These are phyloP conservation scores for Ooceraea biroi DNA, from an alignment of 1,140 invertebrate species.

Conservation along the genomic window DNA sequence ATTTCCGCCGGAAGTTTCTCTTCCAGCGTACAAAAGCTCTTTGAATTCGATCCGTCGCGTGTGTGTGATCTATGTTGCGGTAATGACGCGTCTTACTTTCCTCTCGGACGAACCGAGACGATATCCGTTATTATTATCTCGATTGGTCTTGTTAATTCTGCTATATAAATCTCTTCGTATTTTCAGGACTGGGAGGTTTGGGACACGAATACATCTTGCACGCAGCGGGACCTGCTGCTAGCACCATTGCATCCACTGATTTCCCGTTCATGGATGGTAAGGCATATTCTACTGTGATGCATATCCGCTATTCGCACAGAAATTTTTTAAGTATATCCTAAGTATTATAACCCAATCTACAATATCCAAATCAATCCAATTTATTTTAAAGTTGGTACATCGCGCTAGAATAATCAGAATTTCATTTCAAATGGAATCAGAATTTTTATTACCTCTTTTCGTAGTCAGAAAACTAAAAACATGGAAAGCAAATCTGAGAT, in stretches of 20 bases:
- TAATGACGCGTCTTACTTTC: conserved; percentile 37
- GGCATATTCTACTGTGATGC: background rate
- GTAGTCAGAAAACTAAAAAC: too few species aligned
- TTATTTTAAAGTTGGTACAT: too few species aligned
- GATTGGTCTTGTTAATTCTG: background rate
- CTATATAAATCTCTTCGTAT: background rate
- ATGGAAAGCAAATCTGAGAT: too few species aligned
- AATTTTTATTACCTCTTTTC: too few species aligned
- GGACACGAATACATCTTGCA: conserved; percentile 92
- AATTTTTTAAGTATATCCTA: too few species aligned
- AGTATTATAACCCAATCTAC: too few species aligned
- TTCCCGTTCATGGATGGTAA: conserved; percentile 93
- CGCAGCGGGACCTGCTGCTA: conserved; percentile 91
- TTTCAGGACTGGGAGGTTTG: conserved; percentile 90
- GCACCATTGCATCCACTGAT: conserved; percentile 91
- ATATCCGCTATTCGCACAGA: background rate
- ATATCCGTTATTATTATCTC: background rate
- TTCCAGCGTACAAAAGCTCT: conserved; percentile 41
- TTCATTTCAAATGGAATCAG: too few species aligned
- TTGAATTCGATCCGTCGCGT: conserved; percentile 34
- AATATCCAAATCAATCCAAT: too few species aligned
- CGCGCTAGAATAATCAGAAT: too few species aligned
- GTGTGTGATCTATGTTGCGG: background rate
- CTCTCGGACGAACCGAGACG: background rate
- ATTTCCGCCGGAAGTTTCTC: conserved; percentile 82